These are phyloP conservation scores for Trichopria drosophilae DNA, from an alignment of 2,888 invertebrate genomes.

Conservation along the genomic window DNA sequence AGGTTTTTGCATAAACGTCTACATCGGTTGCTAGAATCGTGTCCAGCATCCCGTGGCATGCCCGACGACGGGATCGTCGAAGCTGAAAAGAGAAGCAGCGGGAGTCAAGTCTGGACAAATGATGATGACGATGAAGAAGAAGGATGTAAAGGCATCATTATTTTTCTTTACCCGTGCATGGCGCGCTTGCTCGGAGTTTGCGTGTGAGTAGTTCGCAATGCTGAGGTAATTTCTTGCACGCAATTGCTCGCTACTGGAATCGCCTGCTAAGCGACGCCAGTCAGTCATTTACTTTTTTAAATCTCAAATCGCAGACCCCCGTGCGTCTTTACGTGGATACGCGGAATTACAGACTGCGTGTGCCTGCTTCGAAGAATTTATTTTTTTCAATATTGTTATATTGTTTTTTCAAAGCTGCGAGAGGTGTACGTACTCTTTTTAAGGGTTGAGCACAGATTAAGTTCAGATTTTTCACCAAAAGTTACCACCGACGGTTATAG, in stretches of 20 bases:
- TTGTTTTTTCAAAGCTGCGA: no score
- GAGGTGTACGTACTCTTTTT: no score
- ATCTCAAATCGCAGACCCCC: slow-evolving; percentile 36
- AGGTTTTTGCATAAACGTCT: slow-evolving; percentile 18
- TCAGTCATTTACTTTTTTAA: slow-evolving; percentile 54
- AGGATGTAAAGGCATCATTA: slow-evolving; percentile 18
- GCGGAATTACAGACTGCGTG: no score
- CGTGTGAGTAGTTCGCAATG: slow-evolving; percentile 51
- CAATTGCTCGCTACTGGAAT: slow-evolving; percentile 57
- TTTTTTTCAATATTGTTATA: slow-evolving; percentile 24
- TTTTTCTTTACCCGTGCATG: slow-evolving; percentile 28
- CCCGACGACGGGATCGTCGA: slow-evolving; percentile 46
- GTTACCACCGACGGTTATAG: no score
- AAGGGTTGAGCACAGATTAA: no score
- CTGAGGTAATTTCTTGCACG: slow-evolving; percentile 57
- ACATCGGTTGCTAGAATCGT: slow-evolving; percentile 22
- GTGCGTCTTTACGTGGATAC: slow-evolving; percentile 36
- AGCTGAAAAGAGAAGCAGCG: slow-evolving; percentile 11
- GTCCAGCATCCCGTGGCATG: slow-evolving; percentile 44
- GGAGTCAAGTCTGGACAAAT: not conserved
- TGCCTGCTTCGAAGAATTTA: slow-evolving; percentile 17
- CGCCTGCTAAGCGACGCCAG: slow-evolving; percentile 54
- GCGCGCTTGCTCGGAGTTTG: slow-evolving; percentile 44
- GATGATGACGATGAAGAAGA: slow-evolving; percentile 20
- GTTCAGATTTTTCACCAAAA: no score